Conservation (phyloP, 2,888 invertebrate genomes). For the Helicoverpa assulta region DNA sequence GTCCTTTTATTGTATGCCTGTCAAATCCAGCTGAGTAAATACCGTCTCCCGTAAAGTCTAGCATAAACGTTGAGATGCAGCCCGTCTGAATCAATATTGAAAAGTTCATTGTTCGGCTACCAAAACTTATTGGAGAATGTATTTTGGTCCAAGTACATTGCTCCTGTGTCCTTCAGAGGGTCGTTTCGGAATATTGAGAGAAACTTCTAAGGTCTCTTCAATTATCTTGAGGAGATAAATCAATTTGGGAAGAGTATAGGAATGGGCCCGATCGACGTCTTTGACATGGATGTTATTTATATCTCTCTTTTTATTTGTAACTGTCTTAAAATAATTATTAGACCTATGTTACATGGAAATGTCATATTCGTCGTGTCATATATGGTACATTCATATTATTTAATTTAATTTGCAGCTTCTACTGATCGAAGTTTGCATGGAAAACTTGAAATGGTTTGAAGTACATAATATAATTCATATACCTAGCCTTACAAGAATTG, state of each 20-base stretch:
- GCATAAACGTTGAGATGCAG: neutral
- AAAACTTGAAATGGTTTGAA: no score
- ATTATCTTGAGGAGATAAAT: conserved; percentile 19
- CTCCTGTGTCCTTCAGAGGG: conserved; percentile 37
- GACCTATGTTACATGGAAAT: no score
- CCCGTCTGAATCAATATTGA: conserved; percentile 44
- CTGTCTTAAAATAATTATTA: no score
- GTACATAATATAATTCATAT: neutral
- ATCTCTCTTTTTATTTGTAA: no score
- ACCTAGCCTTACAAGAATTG: neutral
- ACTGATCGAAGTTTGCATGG: no score
- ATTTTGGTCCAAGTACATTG: conserved; percentile 21
- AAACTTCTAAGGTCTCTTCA: conserved; percentile 44
- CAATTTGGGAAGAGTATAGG: neutral
- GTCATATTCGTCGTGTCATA: no score
- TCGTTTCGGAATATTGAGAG: conserved; percentile 24
- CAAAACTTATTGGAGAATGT: conserved; percentile 10
- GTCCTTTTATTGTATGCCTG: no score
- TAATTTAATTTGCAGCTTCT: no score
- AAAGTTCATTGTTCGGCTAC: conserved; percentile 32
- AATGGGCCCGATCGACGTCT: neutral
- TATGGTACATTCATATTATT: no score
- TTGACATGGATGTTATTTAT: no score
- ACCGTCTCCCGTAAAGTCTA: neutral
- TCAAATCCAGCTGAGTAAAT: no score